Conservation (phyloP, 2,888 invertebrate species). For the Lepeophtheirus nordmannii region DNA sequence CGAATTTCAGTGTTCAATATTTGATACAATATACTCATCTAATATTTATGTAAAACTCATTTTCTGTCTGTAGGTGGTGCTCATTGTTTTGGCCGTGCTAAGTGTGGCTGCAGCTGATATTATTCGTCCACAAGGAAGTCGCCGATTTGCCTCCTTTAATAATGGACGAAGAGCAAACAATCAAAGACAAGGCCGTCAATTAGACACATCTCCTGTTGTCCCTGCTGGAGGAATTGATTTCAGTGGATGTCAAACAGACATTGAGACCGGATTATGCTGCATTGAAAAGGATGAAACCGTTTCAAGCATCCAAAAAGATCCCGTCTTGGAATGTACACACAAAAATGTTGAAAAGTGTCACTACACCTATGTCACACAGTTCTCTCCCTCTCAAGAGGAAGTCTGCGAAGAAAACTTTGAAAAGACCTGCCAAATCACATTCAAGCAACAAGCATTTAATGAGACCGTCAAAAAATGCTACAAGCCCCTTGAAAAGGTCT, state of each 20-base stretch:
- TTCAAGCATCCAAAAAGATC: conserved; percentile 17
- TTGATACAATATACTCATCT: too few relatives aligned
- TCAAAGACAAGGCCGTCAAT: conserved; percentile 14
- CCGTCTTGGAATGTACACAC: conserved; percentile 22
- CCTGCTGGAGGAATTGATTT: conserved; percentile 18
- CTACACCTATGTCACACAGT: conserved; percentile 22
- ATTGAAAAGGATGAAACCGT: conserved; percentile 23
- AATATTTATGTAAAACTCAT: too few relatives aligned
- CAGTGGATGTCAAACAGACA: conserved; percentile 1
- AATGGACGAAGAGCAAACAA: too few relatives aligned
- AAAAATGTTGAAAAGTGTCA: conserved; percentile 22
- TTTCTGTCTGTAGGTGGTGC: too few relatives aligned
- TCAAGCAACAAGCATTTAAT: conserved; percentile 22
- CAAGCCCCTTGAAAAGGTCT: conserved; percentile 22
- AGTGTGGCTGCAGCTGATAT: too few relatives aligned
- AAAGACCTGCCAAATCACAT: conserved; percentile 24
- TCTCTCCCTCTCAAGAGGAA: conserved; percentile 20
- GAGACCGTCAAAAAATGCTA: conserved; percentile 24
- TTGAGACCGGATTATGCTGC: conserved; percentile 20
- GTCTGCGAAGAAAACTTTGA: conserved; percentile 24
- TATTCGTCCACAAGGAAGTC: background rate
- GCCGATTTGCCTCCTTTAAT: too few relatives aligned
- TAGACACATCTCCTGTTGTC: background rate
- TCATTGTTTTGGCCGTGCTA: too few relatives aligned
- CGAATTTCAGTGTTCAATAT: too few relatives aligned